Evolutionary conservation across 2,888 invertebrate species (phyloP).

Genomic region (Chalcosyrphus nemorum): DNA sequence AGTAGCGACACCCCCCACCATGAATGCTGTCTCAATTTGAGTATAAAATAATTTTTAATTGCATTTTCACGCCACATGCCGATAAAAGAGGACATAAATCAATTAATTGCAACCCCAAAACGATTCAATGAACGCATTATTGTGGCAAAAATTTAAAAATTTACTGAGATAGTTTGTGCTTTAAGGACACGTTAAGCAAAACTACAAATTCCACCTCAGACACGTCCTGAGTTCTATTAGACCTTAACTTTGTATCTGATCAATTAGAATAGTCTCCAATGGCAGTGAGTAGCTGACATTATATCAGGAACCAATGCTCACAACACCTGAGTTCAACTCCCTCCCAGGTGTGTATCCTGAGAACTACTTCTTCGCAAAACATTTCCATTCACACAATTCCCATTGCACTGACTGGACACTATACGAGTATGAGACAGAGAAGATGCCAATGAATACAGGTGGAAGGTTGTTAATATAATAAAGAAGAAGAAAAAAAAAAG

Average conservation of each 20-base stretch:
- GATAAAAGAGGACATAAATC: conserved; percentile 5
- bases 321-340: conserved; percentile 17
- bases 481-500: no score
- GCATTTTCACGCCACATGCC: conserved; percentile 10
- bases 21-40: no score
- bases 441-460: neutral
- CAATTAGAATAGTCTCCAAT: conserved; percentile 23
- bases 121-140: neutral
- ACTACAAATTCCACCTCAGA: neutral
- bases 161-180: neutral
- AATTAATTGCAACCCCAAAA: conserved; percentile 16
- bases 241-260: neutral
- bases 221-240: neutral
- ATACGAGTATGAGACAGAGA: neutral
- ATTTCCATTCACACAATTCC: conserved; percentile 12
- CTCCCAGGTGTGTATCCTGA: conserved; percentile 1
- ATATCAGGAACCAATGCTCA: conserved; percentile 6
- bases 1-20: neutral
- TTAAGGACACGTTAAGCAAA: no score
- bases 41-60: conserved; percentile 31
- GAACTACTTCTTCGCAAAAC: neutral
- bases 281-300: neutral
- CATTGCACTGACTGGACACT: neutral
- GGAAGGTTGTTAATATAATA: neutral
- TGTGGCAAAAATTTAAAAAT: neutral